These are phyloP conservation scores for Otus sunia DNA, from an alignment of 2,113 vertebrate species.

Conservation along the genomic window DNA sequence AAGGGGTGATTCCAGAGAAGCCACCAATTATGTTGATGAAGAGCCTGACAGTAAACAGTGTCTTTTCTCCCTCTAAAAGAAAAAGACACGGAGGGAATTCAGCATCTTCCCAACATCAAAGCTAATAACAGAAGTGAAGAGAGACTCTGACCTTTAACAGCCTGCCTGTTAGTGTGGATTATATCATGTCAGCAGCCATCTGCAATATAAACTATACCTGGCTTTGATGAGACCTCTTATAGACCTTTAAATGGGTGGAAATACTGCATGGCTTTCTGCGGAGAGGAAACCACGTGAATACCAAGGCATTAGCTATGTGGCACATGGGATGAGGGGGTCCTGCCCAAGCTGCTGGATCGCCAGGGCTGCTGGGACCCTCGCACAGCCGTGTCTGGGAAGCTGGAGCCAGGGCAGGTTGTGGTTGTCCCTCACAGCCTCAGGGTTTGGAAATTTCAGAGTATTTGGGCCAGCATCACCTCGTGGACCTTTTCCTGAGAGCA, in stretches of 20 bases:
- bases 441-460: neutral
- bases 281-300: constrained; percentile 26
- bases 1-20: neutral
- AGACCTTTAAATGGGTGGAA: constrained; percentile 53
- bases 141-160: constrained; percentile 69
- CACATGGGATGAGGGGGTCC: neutral
- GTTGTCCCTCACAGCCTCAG: neutral
- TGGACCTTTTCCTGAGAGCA: neutral
- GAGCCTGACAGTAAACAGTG: constrained; percentile 60
- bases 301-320: neutral
- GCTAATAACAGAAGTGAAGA: constrained; percentile 66
- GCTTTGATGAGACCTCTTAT: constrained; percentile 65
- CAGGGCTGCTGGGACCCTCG: neutral
- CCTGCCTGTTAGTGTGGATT: constrained; percentile 62
- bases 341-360: neutral
- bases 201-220: constrained; percentile 69
- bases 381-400: neutral
- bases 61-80: constrained; percentile 43
- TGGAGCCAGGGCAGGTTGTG: neutral
- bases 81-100: constrained; percentile 37
- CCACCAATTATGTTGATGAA: constrained; percentile 68
- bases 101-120: constrained; percentile 66
- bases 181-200: constrained; percentile 65
- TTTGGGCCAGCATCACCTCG: neutral
- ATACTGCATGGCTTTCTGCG: neutral